Evolutionary conservation across 2,797 vertebrate genomes (phyloP).

Genomic region (Adrianichthys oophorus): DNA sequence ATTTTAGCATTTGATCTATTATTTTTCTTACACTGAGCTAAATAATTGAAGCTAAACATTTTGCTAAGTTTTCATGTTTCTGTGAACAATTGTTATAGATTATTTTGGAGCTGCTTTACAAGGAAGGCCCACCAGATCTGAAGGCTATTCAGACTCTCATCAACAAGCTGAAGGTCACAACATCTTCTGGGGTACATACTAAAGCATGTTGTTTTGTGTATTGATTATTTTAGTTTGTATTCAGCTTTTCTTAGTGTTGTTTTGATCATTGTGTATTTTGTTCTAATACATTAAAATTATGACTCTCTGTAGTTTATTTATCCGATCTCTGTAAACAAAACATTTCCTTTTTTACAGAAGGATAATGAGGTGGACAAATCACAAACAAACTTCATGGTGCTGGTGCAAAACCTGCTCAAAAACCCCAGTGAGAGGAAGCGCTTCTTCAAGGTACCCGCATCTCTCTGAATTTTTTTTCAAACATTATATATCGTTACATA

Average conservation of each 20-base stretch:
- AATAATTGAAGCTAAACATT: neutral
- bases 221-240: neutral
- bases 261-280: too few relatives aligned
- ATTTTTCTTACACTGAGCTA: neutral
- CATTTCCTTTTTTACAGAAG: conserved; percentile 43
- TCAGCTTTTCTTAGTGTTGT: too few relatives aligned
- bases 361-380: conserved; percentile 72
- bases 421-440: conserved; percentile 63
- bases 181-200: conserved; percentile 46
- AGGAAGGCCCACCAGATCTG: conserved; percentile 51
- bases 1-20: too few relatives aligned
- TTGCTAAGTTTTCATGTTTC: neutral
- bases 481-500: neutral
- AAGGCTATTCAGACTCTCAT: conserved; percentile 62
- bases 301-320: neutral
- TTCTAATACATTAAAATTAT: too few relatives aligned
- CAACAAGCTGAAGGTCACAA: conserved; percentile 63
- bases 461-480: neutral
- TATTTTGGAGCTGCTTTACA: conserved; percentile 70
- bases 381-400: conserved; percentile 75
- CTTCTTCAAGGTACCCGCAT: conserved; percentile 74
- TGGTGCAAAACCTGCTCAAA: conserved; percentile 78
- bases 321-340: neutral
- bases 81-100: conserved; percentile 37
- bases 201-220: neutral